Percentiles rank a stretch among this genome's conserved stretches.
Conservation (phyloP, 2,888 invertebrate genomes). For the Dione vanillae region DNA sequence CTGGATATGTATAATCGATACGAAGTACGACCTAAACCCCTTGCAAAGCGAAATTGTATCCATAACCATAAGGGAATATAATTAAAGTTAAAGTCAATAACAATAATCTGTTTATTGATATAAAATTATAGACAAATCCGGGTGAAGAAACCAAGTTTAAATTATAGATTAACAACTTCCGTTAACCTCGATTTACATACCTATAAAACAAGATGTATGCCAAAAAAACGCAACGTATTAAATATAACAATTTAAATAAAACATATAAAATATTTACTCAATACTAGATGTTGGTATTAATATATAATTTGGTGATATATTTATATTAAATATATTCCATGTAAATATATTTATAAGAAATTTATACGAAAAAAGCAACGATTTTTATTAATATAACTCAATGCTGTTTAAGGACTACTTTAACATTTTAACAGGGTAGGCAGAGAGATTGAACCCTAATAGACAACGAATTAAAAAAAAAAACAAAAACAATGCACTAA, state of each 20-base stretch:
- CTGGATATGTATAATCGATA: too few relatives aligned
- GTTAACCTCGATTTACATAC: slow-evolving; percentile 5
- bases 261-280: background rate
- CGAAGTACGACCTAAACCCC: too few relatives aligned
- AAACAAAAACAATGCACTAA: background rate
- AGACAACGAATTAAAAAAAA: background rate
- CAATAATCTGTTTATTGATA: too few relatives aligned
- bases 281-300: slow-evolving; percentile 15
- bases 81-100: too few relatives aligned
- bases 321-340: slow-evolving; percentile 12
- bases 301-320: slow-evolving; percentile 1
- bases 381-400: slow-evolving; percentile 1
- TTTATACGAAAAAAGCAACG: slow-evolving; percentile 25
- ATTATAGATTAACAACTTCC: background rate
- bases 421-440: too few relatives aligned
- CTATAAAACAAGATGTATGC: background rate
- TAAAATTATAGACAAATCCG: too few relatives aligned
- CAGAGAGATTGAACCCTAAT: too few relatives aligned
- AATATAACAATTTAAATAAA: slow-evolving; percentile 8
- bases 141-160: too few relatives aligned
- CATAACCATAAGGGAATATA: too few relatives aligned
- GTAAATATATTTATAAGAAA: slow-evolving; percentile 17
- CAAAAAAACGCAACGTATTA: background rate
- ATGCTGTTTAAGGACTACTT: too few relatives aligned
- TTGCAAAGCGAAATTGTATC: too few relatives aligned